Conservation (phyloP, 2,888 invertebrate genomes). For the Calliscelio sp. region DNA sequence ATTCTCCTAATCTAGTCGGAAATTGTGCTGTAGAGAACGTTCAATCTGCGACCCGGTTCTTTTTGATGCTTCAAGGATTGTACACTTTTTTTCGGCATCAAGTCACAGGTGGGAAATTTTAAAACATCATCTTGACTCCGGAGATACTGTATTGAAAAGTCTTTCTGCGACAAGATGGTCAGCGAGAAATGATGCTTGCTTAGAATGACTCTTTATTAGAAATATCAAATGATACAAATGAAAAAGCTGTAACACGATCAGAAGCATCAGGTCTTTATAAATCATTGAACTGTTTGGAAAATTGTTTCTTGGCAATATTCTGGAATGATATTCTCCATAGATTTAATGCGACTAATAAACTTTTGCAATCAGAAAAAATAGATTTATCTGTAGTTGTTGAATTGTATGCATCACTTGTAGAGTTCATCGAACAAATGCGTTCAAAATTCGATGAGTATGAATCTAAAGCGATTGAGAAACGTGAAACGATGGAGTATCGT, state of each 20-base stretch:
- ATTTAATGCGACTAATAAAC: conserved; percentile 53
- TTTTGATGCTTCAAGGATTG: conserved; percentile 74
- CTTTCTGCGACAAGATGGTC: conserved; percentile 49
- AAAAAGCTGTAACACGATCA: conserved; percentile 17
- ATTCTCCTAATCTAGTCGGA: conserved; percentile 77
- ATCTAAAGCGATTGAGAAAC: conserved; percentile 22
- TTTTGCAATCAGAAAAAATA: conserved; percentile 37
- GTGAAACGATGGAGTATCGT: conserved; percentile 5
- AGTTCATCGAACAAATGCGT: conserved; percentile 27
- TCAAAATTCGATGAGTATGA: conserved; percentile 51
- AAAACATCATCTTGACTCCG: conserved; percentile 4
- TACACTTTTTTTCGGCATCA: conserved; percentile 77
- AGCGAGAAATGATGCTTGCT: conserved; percentile 40
- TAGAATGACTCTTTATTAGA: not conserved
- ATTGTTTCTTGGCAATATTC: conserved; percentile 30
- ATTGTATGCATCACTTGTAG: conserved; percentile 50
- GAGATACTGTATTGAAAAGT: conserved; percentile 34
- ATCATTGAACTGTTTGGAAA: not conserved
- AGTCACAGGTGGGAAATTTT: conserved; percentile 74
- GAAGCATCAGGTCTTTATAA: conserved; percentile 16
- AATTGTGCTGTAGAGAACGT: conserved; percentile 75
- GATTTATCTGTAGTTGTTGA: conserved; percentile 47
- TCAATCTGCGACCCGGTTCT: conserved; percentile 69
- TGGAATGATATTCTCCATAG: conserved; percentile 52
- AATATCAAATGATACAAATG: not conserved